Evolutionary conservation across 1,140 invertebrate genomes (phyloP), one percentile per base, ranked within the genome.

Genomic region (Lutraria rhynchaena): DNA sequence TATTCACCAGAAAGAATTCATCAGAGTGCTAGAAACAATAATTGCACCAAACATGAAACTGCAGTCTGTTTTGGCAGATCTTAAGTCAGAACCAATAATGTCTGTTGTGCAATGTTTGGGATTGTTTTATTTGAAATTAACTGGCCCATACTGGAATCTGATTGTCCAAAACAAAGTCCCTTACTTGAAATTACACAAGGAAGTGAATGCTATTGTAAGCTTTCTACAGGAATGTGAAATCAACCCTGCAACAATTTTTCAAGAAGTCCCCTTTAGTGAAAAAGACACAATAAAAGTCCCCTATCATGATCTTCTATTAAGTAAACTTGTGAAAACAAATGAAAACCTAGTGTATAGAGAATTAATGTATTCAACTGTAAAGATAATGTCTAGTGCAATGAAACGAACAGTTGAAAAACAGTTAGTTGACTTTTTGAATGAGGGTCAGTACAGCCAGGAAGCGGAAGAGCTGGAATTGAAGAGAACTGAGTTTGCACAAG

Each of bases 21-120:
- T 61, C n/a, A 29, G 15, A 29, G 57, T 75, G 2, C 5, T 75
- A 33, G 58, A 44, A 13, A 75, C 53, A n/a, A 33, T 75, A 11
- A 15, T 11, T 44, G 19, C 17, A 13, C 55, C 55, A 46, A 75
- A 75, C n/a, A 9, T 27, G 2, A 75, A 75, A 75, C 33, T 75
- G 9, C 3, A 75, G 29, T 41, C 73, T 65, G 58, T 83, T 17
- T 22, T 31, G 24, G 75, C 57, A n/a, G 75, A 83, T 58, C 37
- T 74, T 9, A n/a, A 57, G 27, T 57, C 37, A 53, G n/a, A 73
- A 13, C 33, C 22, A 49, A 49, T 69, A 2, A 46, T 27, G n/a
- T n/a, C n/a, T n/a, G n/a, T n/a, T n/a, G n/a, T n/a, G n/a, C n/a
- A n/a, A n/a, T n/a, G n/a, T n/a, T n/a, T n/a, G n/a, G n/a, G n/a